Base-by-base conservation (phyloP, 2,888 invertebrate species). In the Hypsopygia costalis region DNA sequence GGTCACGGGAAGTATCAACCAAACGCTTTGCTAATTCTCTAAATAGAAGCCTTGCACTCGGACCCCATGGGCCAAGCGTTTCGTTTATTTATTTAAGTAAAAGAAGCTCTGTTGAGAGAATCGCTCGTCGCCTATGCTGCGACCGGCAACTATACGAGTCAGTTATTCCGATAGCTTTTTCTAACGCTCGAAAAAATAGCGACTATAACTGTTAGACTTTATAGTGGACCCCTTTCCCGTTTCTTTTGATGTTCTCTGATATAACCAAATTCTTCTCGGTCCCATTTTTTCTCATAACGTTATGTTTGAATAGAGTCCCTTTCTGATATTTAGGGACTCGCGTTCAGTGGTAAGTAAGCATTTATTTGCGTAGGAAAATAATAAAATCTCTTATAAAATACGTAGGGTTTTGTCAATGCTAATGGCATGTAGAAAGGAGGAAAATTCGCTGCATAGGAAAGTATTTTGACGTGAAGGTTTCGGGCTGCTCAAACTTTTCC, bases 161-260 rank as follows among this genome's bases (percentile, higher is more conserved):
- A 31, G 40, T 44, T 47, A 44, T 38, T 30, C 34, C 41, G 35
- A 40, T 45, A 39, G 43, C 41, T 36, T 37, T 43, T 41, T 45
- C 45, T 45, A 46, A 47, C 45, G 40, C 43, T 38, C 38, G 41
- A 47, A 50, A 49, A 47, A 50, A 41, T 43, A 41, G 29, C 37
- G 25, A 34, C 35, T 30, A 49, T 49, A 49, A 47, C 50, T 40
- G 41, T 50, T 41, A 39, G 32, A 35, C 34, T 43, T 48, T 43
- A 45, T 44, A 36, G 44, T 39, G 16, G 32, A 42, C 37, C 42
- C 42, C 40, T 38, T 41, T 44, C 9, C 38, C 11, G 11, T 31
- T 31, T 25, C 31, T 30, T 37, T 39, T 32, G 38, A 38, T 38
- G 25, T 27, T 28, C 20, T 9, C 33, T 25, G 39, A 39, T 39